Conservation (phyloP, 2,113 vertebrate species). For the Ictalurus furcatus region DNA sequence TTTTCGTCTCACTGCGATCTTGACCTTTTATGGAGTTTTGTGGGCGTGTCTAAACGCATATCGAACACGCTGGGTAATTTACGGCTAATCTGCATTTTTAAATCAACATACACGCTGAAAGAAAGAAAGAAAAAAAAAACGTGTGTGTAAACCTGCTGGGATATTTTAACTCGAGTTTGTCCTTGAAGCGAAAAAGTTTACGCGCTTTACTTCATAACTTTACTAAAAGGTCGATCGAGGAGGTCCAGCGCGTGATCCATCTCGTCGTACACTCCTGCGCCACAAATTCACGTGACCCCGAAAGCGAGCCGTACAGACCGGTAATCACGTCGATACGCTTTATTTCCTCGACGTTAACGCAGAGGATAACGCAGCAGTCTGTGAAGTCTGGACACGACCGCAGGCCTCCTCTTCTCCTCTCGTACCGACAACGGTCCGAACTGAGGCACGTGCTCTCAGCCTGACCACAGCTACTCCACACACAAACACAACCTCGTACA, state of each 20-base stretch:
- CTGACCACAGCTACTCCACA: neutral
- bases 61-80: neutral
- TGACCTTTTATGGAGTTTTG: neutral
- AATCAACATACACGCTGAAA: too few species aligned
- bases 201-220: neutral
- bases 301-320: neutral
- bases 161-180: neutral
- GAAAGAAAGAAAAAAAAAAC: too few species aligned
- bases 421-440: constrained; percentile 28
- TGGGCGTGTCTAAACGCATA: neutral
- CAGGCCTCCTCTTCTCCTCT: constrained; percentile 39
- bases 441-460: neutral
- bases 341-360: neutral
- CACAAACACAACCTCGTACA: neutral
- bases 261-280: neutral
- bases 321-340: neutral
- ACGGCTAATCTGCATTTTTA: neutral
- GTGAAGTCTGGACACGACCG: constrained; percentile 47
- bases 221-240: neutral
- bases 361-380: too few species aligned
- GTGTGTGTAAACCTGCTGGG: neutral
- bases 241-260: neutral
- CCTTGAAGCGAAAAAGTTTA: neutral
- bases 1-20: neutral
- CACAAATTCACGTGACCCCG: neutral